phyloP scores from a whole-genome alignment of 2,888 invertebrate genomes.

The Azorinus chamasolen region DNA sequence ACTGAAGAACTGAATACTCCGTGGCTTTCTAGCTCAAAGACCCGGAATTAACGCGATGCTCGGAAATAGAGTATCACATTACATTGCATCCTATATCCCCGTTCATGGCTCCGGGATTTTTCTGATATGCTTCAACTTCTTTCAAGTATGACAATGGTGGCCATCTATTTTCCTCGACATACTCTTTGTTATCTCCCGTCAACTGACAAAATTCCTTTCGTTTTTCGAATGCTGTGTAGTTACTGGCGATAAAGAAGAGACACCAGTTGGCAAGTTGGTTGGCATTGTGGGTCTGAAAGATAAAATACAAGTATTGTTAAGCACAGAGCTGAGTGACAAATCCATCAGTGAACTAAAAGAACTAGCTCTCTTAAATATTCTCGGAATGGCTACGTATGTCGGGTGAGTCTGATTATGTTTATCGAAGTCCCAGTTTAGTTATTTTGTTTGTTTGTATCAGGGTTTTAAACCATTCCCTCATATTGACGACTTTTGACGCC shows the following conservation, averaged over 20 bases:
- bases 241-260: slow-evolving; percentile 82
- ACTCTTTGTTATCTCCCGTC: slow-evolving; percentile 68
- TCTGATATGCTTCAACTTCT: slow-evolving; percentile 79
- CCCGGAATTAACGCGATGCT: no score
- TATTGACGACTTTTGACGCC: no score
- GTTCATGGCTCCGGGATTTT: slow-evolving; percentile 64
- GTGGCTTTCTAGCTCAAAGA: no score
- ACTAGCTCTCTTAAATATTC: no score
- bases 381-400: no score
- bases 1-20: no score
- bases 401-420: no score
- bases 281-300: slow-evolving; percentile 79
- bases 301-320: no score
- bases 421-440: no score
- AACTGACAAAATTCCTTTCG: slow-evolving; percentile 75
- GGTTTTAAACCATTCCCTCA: no score
- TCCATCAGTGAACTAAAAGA: neutral
- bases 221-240: slow-evolving; percentile 78
- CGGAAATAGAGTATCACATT: slow-evolving; percentile 35
- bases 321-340: no score
- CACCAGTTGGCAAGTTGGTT: slow-evolving; percentile 80
- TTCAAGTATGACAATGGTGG: slow-evolving; percentile 81
- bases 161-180: slow-evolving; percentile 81
- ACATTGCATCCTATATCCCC: slow-evolving; percentile 33
- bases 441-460: no score